phyloP scores from a whole-genome alignment of 2,888 invertebrate genomes.

The Aleiodes alternator region DNA sequence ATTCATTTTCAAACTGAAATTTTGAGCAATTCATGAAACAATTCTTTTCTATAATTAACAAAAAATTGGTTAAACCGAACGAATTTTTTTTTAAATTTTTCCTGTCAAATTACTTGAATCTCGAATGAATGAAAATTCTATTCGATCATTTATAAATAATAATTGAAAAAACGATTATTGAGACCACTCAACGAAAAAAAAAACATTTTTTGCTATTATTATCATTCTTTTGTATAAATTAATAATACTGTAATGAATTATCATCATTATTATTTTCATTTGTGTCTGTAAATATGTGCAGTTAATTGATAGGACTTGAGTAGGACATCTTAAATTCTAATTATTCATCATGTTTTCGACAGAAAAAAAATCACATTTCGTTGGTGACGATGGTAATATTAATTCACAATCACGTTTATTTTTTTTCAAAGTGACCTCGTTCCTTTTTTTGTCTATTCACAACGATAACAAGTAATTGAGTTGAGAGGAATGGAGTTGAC shows the following conservation, averaged over 20 bases:
- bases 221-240: conserved; percentile 18
- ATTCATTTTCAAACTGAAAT: too few relatives aligned
- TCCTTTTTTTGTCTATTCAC: neutral
- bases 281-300: conserved; percentile 18
- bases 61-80: too few relatives aligned
- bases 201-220: conserved; percentile 3
- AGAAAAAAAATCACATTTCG: conserved; percentile 14
- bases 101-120: too few relatives aligned
- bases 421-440: neutral
- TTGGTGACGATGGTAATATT: conserved; percentile 23
- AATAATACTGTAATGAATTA: conserved; percentile 5
- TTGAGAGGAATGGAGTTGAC: neutral
- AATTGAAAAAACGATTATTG: neutral
- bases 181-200: conserved; percentile 9
- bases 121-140: neutral
- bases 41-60: too few relatives aligned
- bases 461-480: conserved; percentile 6
- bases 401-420: conserved; percentile 18
- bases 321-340: conserved; percentile 31
- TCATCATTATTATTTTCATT: neutral
- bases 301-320: conserved; percentile 19
- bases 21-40: too few relatives aligned
- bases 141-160: neutral
- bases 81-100: too few relatives aligned
- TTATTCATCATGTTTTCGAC: conserved; percentile 24